Percentiles rank a stretch among this genome's conserved stretches.
Evolutionary conservation across 2,797 vertebrate genomes (phyloP).

Genomic region (Rhabdophis nuchalis): DNA sequence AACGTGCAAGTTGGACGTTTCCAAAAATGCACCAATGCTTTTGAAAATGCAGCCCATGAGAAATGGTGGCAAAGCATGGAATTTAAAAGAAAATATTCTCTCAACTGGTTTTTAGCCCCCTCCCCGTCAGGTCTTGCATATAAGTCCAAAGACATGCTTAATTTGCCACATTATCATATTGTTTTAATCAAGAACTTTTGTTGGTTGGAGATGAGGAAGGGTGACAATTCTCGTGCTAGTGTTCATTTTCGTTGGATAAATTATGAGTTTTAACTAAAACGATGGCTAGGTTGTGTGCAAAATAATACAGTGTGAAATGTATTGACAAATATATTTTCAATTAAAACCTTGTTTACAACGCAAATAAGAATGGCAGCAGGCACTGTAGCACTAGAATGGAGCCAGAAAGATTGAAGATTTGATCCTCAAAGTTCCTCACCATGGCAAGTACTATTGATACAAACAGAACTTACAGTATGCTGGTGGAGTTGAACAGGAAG

Average conservation of each 20-base stretch:
- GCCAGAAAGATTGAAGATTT: slow-evolving; percentile 16
- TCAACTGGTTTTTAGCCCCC: slow-evolving; percentile 33
- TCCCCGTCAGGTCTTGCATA: neutral
- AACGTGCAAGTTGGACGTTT: neutral
- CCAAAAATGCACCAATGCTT: neutral
- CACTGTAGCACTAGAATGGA: slow-evolving; percentile 26
- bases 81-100: slow-evolving; percentile 41
- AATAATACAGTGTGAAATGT: slow-evolving; percentile 60
- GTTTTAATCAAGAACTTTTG: slow-evolving; percentile 39
- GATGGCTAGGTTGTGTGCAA: slow-evolving; percentile 55
- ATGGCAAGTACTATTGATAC: neutral
- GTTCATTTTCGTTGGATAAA: slow-evolving; percentile 58
- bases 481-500: neutral
- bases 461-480: neutral
- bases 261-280: slow-evolving; percentile 58
- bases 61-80: neutral
- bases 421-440: neutral
- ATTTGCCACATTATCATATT: slow-evolving; percentile 42
- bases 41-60: slow-evolving; percentile 9
- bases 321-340: slow-evolving; percentile 53
- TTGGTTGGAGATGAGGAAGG: slow-evolving; percentile 21
- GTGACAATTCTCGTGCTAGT: slow-evolving; percentile 34
- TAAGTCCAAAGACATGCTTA: slow-evolving; percentile 47
- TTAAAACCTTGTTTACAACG: slow-evolving; percentile 52
- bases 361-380: slow-evolving; percentile 33